phyloP scores from a whole-genome alignment of 2,888 invertebrate genomes.

The Epirrhoe tristata region DNA sequence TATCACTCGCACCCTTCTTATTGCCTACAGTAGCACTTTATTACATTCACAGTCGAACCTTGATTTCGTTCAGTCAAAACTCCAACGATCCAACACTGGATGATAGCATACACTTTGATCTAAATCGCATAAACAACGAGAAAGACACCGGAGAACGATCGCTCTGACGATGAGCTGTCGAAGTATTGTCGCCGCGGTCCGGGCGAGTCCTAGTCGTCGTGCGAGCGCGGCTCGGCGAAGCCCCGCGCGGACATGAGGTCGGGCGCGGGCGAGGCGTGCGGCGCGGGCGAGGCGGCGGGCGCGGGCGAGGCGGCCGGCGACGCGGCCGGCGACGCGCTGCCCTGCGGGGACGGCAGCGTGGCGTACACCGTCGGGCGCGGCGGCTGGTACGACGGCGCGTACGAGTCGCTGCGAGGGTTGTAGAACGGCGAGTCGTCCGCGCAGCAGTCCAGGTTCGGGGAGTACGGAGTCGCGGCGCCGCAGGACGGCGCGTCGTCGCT shows the following conservation, averaged over 20 bases:
- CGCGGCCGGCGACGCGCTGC: constrained; percentile 73
- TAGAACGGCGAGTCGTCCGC: constrained; percentile 82
- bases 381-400: constrained; percentile 81
- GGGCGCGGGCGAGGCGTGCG: constrained; percentile 60
- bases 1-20: constrained; percentile 23
- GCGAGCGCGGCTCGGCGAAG: constrained; percentile 60
- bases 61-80: background rate
- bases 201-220: constrained; percentile 60
- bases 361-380: constrained; percentile 82
- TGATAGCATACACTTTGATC: background rate
- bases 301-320: constrained; percentile 75
- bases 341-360: constrained; percentile 76
- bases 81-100: background rate
- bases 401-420: constrained; percentile 81
- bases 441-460: constrained; percentile 76
- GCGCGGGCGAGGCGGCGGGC: constrained; percentile 69
- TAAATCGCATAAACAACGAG: background rate
- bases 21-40: constrained; percentile 13
- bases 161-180: background rate
- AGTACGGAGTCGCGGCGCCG: constrained; percentile 82
- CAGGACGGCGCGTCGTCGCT: constrained; percentile 83
- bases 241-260: constrained; percentile 64
- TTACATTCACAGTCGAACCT: constrained; percentile 6
- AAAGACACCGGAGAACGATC: constrained; percentile 1
- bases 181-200: constrained; percentile 26